phyloP scores from a whole-genome alignment of 2,797 vertebrate genomes.

The Tauraco hartlaubi region DNA sequence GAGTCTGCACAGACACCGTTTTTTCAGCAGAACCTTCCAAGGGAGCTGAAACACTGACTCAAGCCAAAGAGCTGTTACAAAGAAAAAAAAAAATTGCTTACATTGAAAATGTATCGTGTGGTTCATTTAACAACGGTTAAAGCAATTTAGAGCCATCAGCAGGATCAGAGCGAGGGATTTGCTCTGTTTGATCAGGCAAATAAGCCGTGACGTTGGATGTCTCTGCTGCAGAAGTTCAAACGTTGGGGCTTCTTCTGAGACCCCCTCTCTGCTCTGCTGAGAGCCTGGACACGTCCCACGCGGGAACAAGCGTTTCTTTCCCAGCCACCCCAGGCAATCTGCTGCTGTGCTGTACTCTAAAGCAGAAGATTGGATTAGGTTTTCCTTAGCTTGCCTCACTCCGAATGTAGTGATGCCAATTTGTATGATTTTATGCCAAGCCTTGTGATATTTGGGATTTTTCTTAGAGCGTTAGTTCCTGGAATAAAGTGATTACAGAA shows the following conservation, averaged over 20 bases:
- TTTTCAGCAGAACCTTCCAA: neutral
- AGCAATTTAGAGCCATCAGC: constrained; percentile 45
- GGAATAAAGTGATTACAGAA: constrained; percentile 52
- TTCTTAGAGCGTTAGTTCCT: constrained; percentile 4
- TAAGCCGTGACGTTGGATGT: neutral
- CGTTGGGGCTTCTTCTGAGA: neutral
- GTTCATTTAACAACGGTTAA: constrained; percentile 44
- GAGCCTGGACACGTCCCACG: neutral
- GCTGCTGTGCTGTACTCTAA: neutral
- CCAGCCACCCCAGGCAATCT: neutral
- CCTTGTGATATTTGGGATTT: constrained; percentile 41
- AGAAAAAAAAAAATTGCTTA: neutral
- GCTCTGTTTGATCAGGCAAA: constrained; percentile 56
- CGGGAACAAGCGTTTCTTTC: neutral
- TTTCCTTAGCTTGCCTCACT: neutral
- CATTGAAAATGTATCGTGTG: neutral
- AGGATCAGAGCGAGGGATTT: constrained; percentile 45
- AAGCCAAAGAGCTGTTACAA: neutral
- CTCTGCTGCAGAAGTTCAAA: constrained; percentile 6
- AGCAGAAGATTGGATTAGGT: constrained; percentile 50
- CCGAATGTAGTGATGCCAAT: neutral
- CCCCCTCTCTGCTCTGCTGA: neutral
- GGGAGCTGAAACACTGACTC: neutral
- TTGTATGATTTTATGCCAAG: constrained; percentile 47
- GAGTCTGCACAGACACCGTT: neutral